phyloP scores from a whole-genome alignment of 2,113 vertebrate species.

The Peromyscus polionotus region DNA sequence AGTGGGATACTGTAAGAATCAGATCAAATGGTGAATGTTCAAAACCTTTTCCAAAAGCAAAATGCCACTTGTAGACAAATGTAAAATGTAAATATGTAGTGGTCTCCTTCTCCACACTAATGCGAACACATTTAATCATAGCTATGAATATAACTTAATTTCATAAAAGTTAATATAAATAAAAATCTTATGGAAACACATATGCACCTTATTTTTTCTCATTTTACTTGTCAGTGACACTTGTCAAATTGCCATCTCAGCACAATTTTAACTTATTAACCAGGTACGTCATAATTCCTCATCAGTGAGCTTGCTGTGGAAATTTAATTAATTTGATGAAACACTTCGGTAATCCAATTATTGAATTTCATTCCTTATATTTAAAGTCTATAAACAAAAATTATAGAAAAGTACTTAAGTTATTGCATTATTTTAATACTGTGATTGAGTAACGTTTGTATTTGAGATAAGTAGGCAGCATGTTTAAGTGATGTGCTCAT shows the following conservation, averaged over 20 bases:
- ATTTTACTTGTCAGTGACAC: neutral
- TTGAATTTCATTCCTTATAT: slow-evolving; percentile 73
- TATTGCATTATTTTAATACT: slow-evolving; percentile 78
- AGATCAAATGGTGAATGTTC: slow-evolving; percentile 47
- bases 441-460: slow-evolving; percentile 72
- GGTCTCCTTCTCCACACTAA: neutral
- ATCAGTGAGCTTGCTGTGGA: slow-evolving; percentile 41
- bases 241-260: slow-evolving; percentile 58
- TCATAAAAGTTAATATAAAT: slow-evolving; percentile 62
- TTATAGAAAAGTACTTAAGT: slow-evolving; percentile 79
- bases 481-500: slow-evolving; percentile 71
- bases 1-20: slow-evolving; percentile 56
- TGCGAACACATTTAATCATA: slow-evolving; percentile 24
- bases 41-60: slow-evolving; percentile 41
- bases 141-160: slow-evolving; percentile 56
- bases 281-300: slow-evolving; percentile 47
- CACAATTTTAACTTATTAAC: slow-evolving; percentile 54
- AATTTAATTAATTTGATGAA: slow-evolving; percentile 78
- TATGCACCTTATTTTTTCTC: slow-evolving; percentile 36
- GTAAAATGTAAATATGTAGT: neutral
- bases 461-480: slow-evolving; percentile 68
- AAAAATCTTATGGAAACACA: slow-evolving; percentile 26
- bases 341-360: slow-evolving; percentile 77
- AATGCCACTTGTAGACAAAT: slow-evolving; percentile 41
- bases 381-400: slow-evolving; percentile 79